A percentile compares a stretch with the other conserved stretches of the same genome.
Evolutionary conservation across 2,888 invertebrate genomes (phyloP).

Genomic region (Trissolcus japonicus): DNA sequence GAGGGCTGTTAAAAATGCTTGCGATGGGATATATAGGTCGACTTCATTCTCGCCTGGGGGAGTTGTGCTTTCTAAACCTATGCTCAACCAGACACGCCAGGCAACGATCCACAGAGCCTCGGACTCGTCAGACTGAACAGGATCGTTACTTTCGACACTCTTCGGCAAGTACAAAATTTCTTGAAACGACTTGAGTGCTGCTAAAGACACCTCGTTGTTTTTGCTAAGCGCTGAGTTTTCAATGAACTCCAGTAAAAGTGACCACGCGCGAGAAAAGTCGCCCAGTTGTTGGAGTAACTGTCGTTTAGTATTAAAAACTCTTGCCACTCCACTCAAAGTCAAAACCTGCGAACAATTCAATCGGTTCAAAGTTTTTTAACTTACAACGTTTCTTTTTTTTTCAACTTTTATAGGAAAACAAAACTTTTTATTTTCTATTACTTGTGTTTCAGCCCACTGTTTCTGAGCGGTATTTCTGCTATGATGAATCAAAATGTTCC

Average conservation of each 20-base stretch:
- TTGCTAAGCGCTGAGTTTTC: constrained; percentile 93
- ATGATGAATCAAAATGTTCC: constrained; percentile 97
- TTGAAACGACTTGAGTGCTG: constrained; percentile 97
- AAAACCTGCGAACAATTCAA: constrained; percentile 79
- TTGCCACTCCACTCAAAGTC: constrained; percentile 92
- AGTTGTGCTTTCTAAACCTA: constrained; percentile 87
- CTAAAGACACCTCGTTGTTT: constrained; percentile 96
- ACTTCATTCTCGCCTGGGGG: constrained; percentile 78
- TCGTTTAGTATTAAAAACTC: constrained; percentile 94
- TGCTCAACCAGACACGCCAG: constrained; percentile 92
- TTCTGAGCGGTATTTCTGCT: constrained; percentile 99
- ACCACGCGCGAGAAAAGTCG: constrained; percentile 96
- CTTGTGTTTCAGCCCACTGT: constrained; percentile 99
- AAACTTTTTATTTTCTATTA: constrained; percentile 64
- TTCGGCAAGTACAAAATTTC: constrained; percentile 89
- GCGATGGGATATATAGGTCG: constrained; percentile 90
- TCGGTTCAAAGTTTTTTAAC: not conserved
- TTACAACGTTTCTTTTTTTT: constrained; percentile 4
- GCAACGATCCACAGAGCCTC: constrained; percentile 87
- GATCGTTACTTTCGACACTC: constrained; percentile 75
- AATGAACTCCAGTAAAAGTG: constrained; percentile 93
- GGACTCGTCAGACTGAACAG: constrained; percentile 74
- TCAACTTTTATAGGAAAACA: not conserved
- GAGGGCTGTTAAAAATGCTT: constrained; percentile 94
- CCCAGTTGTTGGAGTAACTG: constrained; percentile 88